Evolutionary conservation across 2,888 invertebrate genomes (phyloP), one percentile per base, ranked within the genome.

Genomic region (Panopea generosa): DNA sequence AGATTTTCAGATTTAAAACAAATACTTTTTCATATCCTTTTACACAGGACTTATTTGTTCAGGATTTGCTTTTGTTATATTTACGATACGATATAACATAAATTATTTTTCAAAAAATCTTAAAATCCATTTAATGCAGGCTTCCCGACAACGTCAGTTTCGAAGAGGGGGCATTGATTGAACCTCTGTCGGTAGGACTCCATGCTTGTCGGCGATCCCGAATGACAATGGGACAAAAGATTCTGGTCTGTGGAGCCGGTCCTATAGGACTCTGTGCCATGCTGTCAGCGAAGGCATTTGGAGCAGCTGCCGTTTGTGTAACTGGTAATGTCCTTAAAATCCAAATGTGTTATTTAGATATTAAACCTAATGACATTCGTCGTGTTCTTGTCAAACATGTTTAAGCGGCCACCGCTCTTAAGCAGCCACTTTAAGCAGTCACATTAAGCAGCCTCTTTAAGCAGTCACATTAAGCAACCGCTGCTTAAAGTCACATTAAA

Each of bases 101-200:
- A n/a, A n/a, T n/a, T n/a, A n/a, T n/a, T n/a, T n/a, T n/a, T n/a
- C n/a, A n/a, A n/a, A n/a, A n/a, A n/a, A n/a, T n/a, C n/a, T n/a
- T n/a, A n/a, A n/a, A n/a, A n/a, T n/a, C n/a, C n/a, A n/a, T 22
- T 20, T 22, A 9, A 70, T 57, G 6, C 88, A 97, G 97, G 91
- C 93, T 99, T 27, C 99, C 99, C 0, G 96, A 97, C 87, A 95
- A 98, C 92, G 96, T 99, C 52, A 94, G 95, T 0, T 95, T 97
- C 93, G 98, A 98, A 90, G 99, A 99, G 92, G 99, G 97, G 0
- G 98, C 99, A 0, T 92, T 99, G 1, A 93, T 99, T 79, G 99
- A 99, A 92, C 99, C 99, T 0, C 93, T 99, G 16, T 95, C 98
- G 0, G 98, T 99, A 40, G 99, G 96, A 3, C 96, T 99, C 0